Evolutionary conservation across 2,888 invertebrate species (phyloP), one percentile per base, ranked within the genome.

Genomic region (Kryphioiulus occultus): DNA sequence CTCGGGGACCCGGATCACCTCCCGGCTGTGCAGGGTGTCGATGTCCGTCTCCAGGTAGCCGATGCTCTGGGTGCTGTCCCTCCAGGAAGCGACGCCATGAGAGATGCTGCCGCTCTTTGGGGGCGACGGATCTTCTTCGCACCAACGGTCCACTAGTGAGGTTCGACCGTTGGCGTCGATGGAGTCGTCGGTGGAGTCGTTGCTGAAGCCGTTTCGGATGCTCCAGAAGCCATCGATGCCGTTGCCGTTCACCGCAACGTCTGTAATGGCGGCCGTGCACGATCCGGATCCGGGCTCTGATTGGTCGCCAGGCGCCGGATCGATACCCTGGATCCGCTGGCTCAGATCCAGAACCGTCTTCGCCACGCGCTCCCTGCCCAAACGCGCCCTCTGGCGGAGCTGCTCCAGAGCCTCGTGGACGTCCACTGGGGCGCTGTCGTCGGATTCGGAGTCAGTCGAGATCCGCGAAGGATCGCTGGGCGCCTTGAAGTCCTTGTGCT

Each of bases 11-110:
- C 87, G 87, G 59, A 90, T 88, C 88, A 89, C 86, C 86, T 90
- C 89, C 85, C 90, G 86, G 39, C 88, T 88, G 30, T 83, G 86
- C 32, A 88, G 88, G 17, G 94, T 94, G 95, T 97, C 96, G 93
- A 96, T 94, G 93, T 97, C 96, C 91, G 97, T 97, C 94, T 97
- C 97, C 93, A 97, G 95, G 93, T 92, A 92, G 91, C 92, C 92
- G 88, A 87, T 88, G 96, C 96, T 84, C 59, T 87, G 87, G 85
- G 88, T 89, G 85, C 89, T 78, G 22, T 83, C 82, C 17, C 83
- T 59, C 84, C 84, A 84, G 22, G 84, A 26, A 12, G 83, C 19
- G 83, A 4, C 35, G n/a, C 39, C 35, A 39, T 35, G 42, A 39
- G 35, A 88, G 88, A 87, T 82, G 83, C 88, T 42, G 87, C 32